These are phyloP conservation scores for Plemyria rubiginata DNA, from an alignment of 2,888 invertebrate genomes.

Conservation along the genomic window DNA sequence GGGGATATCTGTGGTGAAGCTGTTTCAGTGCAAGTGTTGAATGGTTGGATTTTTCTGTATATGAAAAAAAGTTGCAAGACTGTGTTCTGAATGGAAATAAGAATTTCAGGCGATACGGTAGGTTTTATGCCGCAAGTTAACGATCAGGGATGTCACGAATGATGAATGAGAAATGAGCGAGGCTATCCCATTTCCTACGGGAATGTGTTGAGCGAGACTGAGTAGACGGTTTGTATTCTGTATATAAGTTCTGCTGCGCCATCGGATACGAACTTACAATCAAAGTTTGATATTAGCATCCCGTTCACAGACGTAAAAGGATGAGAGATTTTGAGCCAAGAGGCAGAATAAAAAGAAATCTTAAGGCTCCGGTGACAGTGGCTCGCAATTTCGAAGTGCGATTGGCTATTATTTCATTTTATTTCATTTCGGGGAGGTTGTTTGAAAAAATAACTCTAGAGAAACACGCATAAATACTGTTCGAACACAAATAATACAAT, in stretches of 20 bases:
- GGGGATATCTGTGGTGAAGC: too few species aligned
- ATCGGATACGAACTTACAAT: conserved; percentile 23
- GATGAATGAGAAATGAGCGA: conserved; percentile 25
- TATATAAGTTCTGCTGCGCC: conserved; percentile 13
- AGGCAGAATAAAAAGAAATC: conserved; percentile 47
- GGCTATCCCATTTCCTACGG: conserved; percentile 29
- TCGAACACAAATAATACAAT: too few species aligned
- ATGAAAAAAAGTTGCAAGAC: neutral
- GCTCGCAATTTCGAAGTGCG: too few species aligned
- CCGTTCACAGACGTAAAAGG: conserved; percentile 46
- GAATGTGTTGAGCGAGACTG: conserved; percentile 22
- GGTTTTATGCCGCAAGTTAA: conserved; percentile 22
- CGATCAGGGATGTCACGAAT: conserved; percentile 30
- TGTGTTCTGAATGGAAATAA: conserved; percentile 5
- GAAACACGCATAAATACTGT: too few species aligned
- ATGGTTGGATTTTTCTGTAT: too few species aligned
- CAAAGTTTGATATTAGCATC: conserved; percentile 25
- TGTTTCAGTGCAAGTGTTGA: too few species aligned
- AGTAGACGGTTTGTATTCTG: conserved; percentile 36
- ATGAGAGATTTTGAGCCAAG: conserved; percentile 48
- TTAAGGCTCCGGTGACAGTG: too few species aligned
- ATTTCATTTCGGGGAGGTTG: too few species aligned
- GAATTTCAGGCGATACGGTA: conserved; percentile 17
- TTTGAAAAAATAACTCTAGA: too few species aligned
- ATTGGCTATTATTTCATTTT: too few species aligned